A percentile compares a stretch with the other conserved stretches of the same genome.
Conservation (phyloP, 2,797 vertebrate species). For the Otus scops region DNA sequence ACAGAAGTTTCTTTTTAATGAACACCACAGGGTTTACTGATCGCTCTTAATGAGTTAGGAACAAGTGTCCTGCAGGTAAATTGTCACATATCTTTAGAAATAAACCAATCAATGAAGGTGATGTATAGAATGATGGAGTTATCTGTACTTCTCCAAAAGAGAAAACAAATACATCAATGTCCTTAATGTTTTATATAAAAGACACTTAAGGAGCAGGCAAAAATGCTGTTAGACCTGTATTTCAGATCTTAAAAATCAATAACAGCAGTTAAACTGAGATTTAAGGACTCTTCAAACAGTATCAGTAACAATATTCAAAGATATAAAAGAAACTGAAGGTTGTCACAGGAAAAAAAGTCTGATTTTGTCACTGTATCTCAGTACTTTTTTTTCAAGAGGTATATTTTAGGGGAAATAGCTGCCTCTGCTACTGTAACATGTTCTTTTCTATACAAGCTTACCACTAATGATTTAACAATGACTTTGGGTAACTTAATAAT, state of each 20-base stretch:
- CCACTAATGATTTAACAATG: neutral
- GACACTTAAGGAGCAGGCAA: constrained; percentile 4
- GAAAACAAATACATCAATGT: constrained; percentile 47
- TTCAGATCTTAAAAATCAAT: constrained; percentile 13
- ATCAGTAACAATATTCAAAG: neutral
- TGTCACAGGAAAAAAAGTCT: neutral
- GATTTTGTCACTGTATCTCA: neutral
- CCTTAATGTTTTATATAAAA: constrained; percentile 17
- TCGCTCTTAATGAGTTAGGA: constrained; percentile 66
- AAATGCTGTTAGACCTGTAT: neutral
- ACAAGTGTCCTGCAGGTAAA: constrained; percentile 56
- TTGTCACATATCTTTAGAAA: constrained; percentile 69
- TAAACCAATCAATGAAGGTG: constrained; percentile 52
- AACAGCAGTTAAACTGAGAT: constrained; percentile 32
- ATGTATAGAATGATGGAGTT: constrained; percentile 24
- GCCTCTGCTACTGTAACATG: neutral
- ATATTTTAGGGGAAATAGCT: neutral
- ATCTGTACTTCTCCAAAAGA: neutral
- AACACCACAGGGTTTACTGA: constrained; percentile 74
- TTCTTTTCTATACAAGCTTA: neutral
- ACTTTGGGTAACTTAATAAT: neutral
- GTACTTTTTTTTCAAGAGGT: neutral
- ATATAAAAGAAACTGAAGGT: neutral
- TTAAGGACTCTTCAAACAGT: constrained; percentile 17
- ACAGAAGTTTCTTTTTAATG: constrained; percentile 68